These are phyloP conservation scores for Cryptotermes secundus DNA, from an alignment of 1,140 invertebrate genomes.

Conservation along the genomic window DNA sequence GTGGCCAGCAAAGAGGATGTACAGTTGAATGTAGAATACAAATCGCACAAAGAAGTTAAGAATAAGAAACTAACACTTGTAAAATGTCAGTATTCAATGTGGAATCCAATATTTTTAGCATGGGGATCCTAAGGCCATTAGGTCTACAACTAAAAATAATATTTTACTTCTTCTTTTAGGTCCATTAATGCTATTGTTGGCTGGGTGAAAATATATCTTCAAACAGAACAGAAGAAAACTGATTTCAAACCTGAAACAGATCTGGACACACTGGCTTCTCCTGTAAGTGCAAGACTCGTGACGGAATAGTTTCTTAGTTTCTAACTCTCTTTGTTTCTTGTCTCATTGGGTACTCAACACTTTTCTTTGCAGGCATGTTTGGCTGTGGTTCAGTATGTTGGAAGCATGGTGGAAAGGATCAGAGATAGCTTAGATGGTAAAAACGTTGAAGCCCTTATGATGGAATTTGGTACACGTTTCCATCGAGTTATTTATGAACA, in stretches of 20 bases:
- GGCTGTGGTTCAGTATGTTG: conserved; percentile 84
- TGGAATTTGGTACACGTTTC: conserved; percentile 86
- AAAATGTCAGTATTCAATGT: background rate
- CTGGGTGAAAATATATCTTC: conserved; percentile 89
- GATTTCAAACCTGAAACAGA: conserved; percentile 95
- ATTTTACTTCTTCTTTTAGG: conserved; percentile 47
- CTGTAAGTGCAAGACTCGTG: conserved; percentile 49
- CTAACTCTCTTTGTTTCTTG: background rate
- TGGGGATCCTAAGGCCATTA: too few species aligned
- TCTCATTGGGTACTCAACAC: conserved; percentile 17
- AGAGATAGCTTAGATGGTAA: conserved; percentile 88
- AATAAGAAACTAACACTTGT: too few species aligned
- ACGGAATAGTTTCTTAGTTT: background rate
- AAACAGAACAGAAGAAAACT: conserved; percentile 92
- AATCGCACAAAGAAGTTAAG: too few species aligned
- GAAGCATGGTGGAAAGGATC: conserved; percentile 74
- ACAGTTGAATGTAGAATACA: too few species aligned
- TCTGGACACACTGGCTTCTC: conserved; percentile 70
- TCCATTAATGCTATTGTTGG: conserved; percentile 84
- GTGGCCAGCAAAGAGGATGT: too few species aligned
- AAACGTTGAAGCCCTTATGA: conserved; percentile 82
- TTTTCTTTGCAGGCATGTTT: conserved; percentile 73
- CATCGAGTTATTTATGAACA: conserved; percentile 96
- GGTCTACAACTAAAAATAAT: background rate
- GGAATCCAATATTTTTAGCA: background rate